Base-by-base conservation (phyloP, 2,888 invertebrate genomes). In the Temnothorax unifasciatus region DNA sequence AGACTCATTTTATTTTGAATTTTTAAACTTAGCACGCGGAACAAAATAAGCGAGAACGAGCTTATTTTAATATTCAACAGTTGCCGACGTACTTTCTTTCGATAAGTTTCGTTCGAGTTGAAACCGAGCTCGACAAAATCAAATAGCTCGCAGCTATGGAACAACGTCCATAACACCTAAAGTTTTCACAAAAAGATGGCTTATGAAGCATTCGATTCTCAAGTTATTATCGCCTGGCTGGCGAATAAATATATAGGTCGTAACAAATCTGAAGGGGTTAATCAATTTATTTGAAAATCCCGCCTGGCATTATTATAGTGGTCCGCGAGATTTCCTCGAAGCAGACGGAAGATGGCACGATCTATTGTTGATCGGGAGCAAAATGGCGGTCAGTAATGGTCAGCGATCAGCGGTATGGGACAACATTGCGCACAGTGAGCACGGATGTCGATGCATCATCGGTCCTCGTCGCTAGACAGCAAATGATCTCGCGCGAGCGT, bases 311-410 rank as follows among this genome's bases (percentile, higher is more conserved):
- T 29, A 29, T 25, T 6, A 21, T 11, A 34, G 61, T 15, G 59
- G 44, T 54, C 73, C 59, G 61, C 66, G 85, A 64, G 41, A 57
- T 68, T 50, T 59, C 34, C 34, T n/a, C 18, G 15, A 38, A 25
- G 38, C 34, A 68, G 47, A 74, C 94, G 94, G 94, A 96, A 97
- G 96, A 96, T 96, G 96, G 96, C 96, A 96, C 95, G 92, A 91
- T 95, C 94, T 96, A 96, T 96, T 96, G 96, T 96, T 96, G 96
- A 91, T 88, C 92, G 77, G 88, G 86, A 92, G 92, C 91, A 93
- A 93, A 93, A 93, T 93, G 93, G 93, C 91, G 91, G 92, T 92
- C 90, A 90, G 87, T 93, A 92, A 93, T 93, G 90, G 44, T 18
- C 34, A 61, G 25, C 18, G 29, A 89, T 88, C 87, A 91, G 87